Evolutionary conservation across 2,797 vertebrate genomes (phyloP).

Genomic region (Pseudocheirus occidentalis): DNA sequence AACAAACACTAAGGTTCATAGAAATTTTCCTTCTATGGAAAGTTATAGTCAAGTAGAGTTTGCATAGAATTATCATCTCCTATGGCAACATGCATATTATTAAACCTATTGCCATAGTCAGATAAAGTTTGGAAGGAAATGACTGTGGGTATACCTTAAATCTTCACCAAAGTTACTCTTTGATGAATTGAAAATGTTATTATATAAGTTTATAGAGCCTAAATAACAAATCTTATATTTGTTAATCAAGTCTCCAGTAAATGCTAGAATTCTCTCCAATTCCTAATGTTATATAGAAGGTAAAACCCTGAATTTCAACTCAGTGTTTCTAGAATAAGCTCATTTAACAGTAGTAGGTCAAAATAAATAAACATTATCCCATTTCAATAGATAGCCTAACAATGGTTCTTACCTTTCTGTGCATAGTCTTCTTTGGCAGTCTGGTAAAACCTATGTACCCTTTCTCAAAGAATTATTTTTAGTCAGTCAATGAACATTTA

Average conservation of each 20-base stretch:
- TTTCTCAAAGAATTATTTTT: not conserved
- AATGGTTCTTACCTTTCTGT: not conserved
- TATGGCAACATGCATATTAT: not conserved
- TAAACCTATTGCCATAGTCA: not conserved
- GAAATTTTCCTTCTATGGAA: not conserved
- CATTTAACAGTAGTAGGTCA: not conserved
- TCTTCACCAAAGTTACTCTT: not conserved
- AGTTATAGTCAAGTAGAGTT: not conserved
- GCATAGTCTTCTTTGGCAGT: not conserved
- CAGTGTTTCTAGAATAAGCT: not conserved
- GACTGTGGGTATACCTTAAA: not conserved
- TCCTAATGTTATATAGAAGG: not conserved
- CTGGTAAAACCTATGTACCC: not conserved
- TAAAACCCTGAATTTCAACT: not conserved
- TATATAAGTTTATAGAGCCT: not conserved
- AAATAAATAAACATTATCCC: not conserved
- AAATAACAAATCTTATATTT: not conserved
- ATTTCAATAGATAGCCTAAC: not conserved
- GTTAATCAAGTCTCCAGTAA: not conserved
- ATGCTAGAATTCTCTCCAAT: not conserved
- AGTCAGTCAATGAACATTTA: not conserved
- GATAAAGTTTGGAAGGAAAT: not conserved
- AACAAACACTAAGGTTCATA: not conserved
- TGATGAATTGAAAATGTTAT: not conserved
- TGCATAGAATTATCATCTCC: not conserved